Conservation (phyloP, 2,888 invertebrate genomes). For the Parnassius glacialis region DNA sequence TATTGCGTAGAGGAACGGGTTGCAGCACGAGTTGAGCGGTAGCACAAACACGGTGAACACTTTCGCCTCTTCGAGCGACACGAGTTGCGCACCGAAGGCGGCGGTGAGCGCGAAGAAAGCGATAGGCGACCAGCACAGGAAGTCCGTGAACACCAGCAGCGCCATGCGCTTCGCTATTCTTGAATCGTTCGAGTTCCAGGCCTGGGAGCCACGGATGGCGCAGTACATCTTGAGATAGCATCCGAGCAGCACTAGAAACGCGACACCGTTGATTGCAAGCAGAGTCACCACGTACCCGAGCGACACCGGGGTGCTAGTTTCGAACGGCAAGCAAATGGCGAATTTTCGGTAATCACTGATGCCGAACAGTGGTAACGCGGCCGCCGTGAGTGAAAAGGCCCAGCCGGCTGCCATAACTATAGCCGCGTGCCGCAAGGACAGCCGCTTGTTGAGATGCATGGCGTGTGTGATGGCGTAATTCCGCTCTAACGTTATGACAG, state of each 20-base stretch:
- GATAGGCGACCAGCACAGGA: constrained; percentile 98
- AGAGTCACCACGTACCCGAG: constrained; percentile 94
- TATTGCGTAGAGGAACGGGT: constrained; percentile 98
- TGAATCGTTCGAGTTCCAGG: constrained; percentile 98
- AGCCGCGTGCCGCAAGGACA: constrained; percentile 94
- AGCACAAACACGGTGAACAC: constrained; percentile 97
- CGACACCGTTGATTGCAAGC: constrained; percentile 95
- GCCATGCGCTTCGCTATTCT: constrained; percentile 98
- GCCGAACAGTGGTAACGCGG: constrained; percentile 92
- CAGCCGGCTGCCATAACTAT: constrained; percentile 97
- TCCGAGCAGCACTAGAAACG: constrained; percentile 96
- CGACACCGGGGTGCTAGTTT: constrained; percentile 89
- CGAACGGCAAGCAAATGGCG: constrained; percentile 97
- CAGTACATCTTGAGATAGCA: constrained; percentile 99
- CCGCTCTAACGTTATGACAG: constrained; percentile 96
- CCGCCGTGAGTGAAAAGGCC: constrained; percentile 93
- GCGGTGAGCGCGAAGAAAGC: constrained; percentile 97
- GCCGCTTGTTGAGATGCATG: constrained; percentile 96
- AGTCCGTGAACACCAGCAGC: constrained; percentile 96
- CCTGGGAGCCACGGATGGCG: constrained; percentile 97
- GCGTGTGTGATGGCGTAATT: constrained; percentile 99
- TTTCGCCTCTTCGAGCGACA: constrained; percentile 97
- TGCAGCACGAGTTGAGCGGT: constrained; percentile 98
- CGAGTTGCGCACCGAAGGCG: constrained; percentile 93
- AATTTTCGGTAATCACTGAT: constrained; percentile 97